phyloP scores from a whole-genome alignment of 2,888 invertebrate genomes.

The Morpho achilles region DNA sequence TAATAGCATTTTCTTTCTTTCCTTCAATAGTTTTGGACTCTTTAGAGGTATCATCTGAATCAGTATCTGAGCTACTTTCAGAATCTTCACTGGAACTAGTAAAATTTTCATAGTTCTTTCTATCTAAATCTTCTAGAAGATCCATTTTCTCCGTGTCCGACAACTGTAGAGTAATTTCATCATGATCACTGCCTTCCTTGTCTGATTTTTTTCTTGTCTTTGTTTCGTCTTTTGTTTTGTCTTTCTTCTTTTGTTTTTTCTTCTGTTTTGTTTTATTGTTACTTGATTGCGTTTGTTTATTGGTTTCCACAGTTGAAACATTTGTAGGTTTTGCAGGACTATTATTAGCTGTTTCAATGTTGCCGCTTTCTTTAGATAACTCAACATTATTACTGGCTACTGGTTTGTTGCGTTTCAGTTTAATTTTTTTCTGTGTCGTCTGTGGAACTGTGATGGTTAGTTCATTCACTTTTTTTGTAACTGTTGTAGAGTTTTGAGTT shows the following conservation, averaged over 20 bases:
- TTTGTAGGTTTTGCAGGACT: no score
- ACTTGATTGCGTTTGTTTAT: slow-evolving; percentile 38
- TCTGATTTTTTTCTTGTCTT: slow-evolving; percentile 38
- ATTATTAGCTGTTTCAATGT: slow-evolving; percentile 19
- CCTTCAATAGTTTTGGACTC: neutral
- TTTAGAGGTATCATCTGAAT: slow-evolving; percentile 11
- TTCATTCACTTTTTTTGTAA: slow-evolving; percentile 52
- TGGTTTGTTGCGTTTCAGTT: slow-evolving; percentile 53
- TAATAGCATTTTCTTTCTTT: slow-evolving; percentile 6
- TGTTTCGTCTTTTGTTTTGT: slow-evolving; percentile 44
- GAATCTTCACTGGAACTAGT: slow-evolving; percentile 40
- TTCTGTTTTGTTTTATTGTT: slow-evolving; percentile 21
- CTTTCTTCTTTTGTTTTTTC: slow-evolving; percentile 44
- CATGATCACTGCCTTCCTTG: slow-evolving; percentile 59
- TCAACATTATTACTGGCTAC: neutral
- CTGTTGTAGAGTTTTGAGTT: slow-evolving; percentile 27
- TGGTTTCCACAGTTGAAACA: slow-evolving; percentile 22
- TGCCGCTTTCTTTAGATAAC: slow-evolving; percentile 1
- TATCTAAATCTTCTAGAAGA: slow-evolving; percentile 62
- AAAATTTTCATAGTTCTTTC: slow-evolving; percentile 50
- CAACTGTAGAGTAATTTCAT: slow-evolving; percentile 67
- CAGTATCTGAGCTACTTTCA: slow-evolving; percentile 39
- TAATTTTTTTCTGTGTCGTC: slow-evolving; percentile 54
- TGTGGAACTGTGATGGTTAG: slow-evolving; percentile 61
- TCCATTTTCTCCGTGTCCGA: slow-evolving; percentile 75